These are phyloP conservation scores for Amphiura filiformis DNA, from an alignment of 35 echinoderm and acorn worm genomes.

Conservation along the genomic window DNA sequence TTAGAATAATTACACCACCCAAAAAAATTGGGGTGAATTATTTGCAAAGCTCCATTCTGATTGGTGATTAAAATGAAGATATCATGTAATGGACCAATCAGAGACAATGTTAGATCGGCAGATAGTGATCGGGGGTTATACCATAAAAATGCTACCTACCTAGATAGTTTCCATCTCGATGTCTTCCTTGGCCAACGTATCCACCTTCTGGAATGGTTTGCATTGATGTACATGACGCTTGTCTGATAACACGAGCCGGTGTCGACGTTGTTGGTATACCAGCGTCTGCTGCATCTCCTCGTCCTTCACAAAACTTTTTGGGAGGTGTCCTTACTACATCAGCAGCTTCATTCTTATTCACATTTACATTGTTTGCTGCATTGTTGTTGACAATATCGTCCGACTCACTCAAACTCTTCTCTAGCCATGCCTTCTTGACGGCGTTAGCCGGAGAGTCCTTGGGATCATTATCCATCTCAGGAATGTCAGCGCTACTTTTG, in stretches of 20 bases:
- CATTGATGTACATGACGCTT: conserved; percentile 53
- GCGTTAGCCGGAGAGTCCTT: not conserved
- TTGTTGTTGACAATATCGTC: conserved; percentile 14
- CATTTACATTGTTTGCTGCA: conserved; percentile 31
- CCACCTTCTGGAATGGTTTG: conserved; percentile 84
- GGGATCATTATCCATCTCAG: not conserved
- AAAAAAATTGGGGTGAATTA: too few species aligned
- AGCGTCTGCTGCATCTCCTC: not conserved
- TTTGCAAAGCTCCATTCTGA: too few species aligned
- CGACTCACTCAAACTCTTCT: not conserved
- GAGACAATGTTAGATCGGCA: too few species aligned
- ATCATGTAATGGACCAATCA: too few species aligned
- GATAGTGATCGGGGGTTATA: too few species aligned
- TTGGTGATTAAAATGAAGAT: too few species aligned
- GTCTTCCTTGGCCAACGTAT: conserved; percentile 18
- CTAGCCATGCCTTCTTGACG: not conserved
- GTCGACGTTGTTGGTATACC: conserved; percentile 65
- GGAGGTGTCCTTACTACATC: conserved; percentile 11
- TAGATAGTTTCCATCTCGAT: conserved; percentile 73
- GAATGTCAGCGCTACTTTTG: not conserved
- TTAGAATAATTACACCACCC: too few species aligned
- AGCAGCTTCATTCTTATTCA: not conserved
- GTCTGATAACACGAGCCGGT: conserved; percentile 56
- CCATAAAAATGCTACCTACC: conserved; percentile 82
- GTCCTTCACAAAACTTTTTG: not conserved